Evolutionary conservation across 2,113 vertebrate genomes (phyloP).

Genomic region (Myrmecophaga tridactyla): DNA sequence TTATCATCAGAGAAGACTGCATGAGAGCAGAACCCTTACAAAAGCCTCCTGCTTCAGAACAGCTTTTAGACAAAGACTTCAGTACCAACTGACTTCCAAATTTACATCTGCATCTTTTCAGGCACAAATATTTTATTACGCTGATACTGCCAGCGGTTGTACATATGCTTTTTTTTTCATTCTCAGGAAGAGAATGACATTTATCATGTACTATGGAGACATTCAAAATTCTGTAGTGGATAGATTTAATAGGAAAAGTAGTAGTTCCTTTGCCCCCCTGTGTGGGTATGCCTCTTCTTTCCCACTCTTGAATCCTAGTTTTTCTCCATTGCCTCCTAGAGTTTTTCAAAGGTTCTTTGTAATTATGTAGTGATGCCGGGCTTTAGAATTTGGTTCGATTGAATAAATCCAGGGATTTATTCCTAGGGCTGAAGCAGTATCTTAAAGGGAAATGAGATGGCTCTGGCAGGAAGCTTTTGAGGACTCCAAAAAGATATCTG

Average conservation of each 20-base stretch:
- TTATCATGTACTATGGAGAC: background rate
- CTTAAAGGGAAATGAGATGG: background rate
- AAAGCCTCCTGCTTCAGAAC: background rate
- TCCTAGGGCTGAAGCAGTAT: background rate
- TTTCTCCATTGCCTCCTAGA: background rate
- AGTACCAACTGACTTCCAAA: background rate
- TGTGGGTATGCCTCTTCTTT: background rate
- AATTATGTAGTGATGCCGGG: background rate
- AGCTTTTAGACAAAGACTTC: background rate
- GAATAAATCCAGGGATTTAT: background rate
- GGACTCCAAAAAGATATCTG: background rate
- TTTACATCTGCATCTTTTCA: background rate
- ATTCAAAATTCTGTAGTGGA: background rate
- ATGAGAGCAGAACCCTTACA: background rate
- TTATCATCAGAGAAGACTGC: slow-evolving; percentile 14
- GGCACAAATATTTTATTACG: background rate
- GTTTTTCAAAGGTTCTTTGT: background rate
- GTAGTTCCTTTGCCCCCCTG: background rate
- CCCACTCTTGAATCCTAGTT: background rate
- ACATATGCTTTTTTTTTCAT: background rate
- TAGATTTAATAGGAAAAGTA: background rate
- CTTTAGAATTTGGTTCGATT: background rate
- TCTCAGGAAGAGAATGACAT: background rate
- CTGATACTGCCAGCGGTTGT: background rate
- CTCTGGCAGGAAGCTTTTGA: background rate